Conservation (phyloP, 2,888 invertebrate genomes). For the Seira sanloemensis region DNA sequence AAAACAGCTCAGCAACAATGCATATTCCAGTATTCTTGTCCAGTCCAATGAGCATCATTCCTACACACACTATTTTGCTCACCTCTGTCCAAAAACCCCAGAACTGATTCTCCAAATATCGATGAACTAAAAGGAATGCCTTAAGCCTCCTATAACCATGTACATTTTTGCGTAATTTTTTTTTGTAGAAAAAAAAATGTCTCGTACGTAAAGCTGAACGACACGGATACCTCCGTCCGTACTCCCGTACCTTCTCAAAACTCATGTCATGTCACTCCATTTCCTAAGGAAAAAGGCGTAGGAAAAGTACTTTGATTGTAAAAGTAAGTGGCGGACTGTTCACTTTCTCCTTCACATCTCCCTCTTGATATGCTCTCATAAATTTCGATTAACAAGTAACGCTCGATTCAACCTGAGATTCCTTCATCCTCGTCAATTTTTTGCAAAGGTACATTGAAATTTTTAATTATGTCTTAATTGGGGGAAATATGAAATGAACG, state of each 20-base stretch:
- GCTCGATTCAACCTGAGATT: not conserved
- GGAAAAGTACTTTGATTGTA: not conserved
- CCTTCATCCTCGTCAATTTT: not conserved
- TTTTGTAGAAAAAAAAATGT: too few species aligned
- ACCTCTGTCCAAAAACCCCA: not conserved
- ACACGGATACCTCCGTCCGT: not conserved
- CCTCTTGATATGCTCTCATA: constrained; percentile 5
- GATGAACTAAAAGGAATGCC: constrained; percentile 2
- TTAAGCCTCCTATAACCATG: not conserved
- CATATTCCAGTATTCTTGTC: too few species aligned
- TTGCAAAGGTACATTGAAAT: not conserved
- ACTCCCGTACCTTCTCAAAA: not conserved
- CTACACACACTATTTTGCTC: too few species aligned
- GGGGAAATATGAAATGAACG: not conserved
- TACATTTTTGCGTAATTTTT: not conserved
- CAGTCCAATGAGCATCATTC: too few species aligned
- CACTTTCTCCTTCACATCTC: not conserved
- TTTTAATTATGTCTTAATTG: not conserved
- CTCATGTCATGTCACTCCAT: constrained; percentile 2
- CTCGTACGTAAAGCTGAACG: not conserved
- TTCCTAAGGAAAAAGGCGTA: constrained; percentile 1
- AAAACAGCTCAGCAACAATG: too few species aligned
- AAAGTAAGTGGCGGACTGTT: too few species aligned
- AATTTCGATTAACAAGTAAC: too few species aligned
- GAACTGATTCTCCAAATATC: not conserved